A percentile compares a stretch with the other conserved stretches of the same genome.
These are phyloP conservation scores for Oscheius sp. DNA, from an alignment of 2,888 invertebrate genomes.

Conservation along the genomic window DNA sequence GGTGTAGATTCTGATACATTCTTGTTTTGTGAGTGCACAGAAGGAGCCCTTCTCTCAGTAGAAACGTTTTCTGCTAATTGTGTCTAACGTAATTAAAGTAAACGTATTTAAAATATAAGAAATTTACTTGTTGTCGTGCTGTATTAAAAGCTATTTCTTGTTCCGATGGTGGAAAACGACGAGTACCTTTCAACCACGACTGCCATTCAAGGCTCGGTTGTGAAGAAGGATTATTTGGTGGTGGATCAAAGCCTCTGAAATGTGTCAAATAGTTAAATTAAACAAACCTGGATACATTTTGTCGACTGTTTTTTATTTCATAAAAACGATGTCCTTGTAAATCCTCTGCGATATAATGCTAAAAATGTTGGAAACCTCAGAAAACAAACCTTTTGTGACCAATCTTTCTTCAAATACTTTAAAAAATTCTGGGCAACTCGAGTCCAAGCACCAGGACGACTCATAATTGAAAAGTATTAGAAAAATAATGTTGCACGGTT, in stretches of 20 bases:
- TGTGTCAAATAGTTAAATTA: not conserved
- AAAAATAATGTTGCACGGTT: too few relatives aligned
- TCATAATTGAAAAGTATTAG: not conserved
- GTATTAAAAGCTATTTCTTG: constrained; percentile 62
- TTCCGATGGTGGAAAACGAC: constrained; percentile 65
- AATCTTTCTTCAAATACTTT: constrained; percentile 55
- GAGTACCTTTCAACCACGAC: constrained; percentile 63
- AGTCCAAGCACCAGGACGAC: constrained; percentile 48
- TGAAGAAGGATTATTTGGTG: constrained; percentile 28
- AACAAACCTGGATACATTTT: constrained; percentile 47
- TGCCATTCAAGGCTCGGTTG: constrained; percentile 65
- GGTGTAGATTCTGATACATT: not conserved
- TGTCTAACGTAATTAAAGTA: constrained; percentile 50
- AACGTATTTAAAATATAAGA: not conserved
- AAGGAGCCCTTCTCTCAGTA: constrained; percentile 63
- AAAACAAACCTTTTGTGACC: constrained; percentile 37
- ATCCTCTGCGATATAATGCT: constrained; percentile 64
- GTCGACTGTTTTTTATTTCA: constrained; percentile 54
- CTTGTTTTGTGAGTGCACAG: constrained; percentile 51
- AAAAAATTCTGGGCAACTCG: constrained; percentile 50
- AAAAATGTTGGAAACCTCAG: not conserved
- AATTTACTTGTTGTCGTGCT: constrained; percentile 38
- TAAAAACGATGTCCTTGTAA: constrained; percentile 61
- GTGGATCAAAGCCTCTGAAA: constrained; percentile 65
- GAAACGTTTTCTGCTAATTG: constrained; percentile 58